phyloP scores from a whole-genome alignment of 2,113 vertebrate species.

The Phrynosoma blainvillii region DNA sequence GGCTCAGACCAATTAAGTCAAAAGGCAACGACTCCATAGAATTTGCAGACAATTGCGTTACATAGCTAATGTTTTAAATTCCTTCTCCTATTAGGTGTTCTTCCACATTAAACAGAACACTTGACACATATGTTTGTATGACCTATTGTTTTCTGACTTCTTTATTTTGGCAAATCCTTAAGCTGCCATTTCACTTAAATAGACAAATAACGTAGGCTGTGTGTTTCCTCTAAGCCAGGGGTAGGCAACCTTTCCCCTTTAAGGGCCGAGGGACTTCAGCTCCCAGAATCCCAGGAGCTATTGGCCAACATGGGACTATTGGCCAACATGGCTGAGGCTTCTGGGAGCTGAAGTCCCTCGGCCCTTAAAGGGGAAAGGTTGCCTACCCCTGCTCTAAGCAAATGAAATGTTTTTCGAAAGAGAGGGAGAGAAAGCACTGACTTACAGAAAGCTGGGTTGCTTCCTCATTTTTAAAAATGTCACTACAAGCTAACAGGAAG shows the following conservation, averaged over 20 bases:
- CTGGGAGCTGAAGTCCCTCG: too few relatives aligned
- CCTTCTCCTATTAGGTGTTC: constrained; percentile 8
- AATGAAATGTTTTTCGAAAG: too few relatives aligned
- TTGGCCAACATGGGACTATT: too few relatives aligned
- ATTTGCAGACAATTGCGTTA: not conserved
- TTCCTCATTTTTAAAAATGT: not conserved
- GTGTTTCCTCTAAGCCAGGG: too few relatives aligned
- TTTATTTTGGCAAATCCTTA: not conserved
- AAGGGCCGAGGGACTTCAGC: too few relatives aligned
- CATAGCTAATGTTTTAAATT: not conserved
- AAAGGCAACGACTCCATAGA: not conserved
- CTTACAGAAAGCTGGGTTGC: not conserved
- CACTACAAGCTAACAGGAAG: not conserved
- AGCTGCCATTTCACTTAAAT: not conserved
- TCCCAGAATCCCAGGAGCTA: too few relatives aligned
- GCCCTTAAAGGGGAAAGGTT: too few relatives aligned
- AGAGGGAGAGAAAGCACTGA: not conserved
- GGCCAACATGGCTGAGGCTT: too few relatives aligned
- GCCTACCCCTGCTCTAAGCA: too few relatives aligned
- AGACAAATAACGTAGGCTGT: too few relatives aligned
- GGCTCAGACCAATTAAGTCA: not conserved
- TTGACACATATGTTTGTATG: not conserved
- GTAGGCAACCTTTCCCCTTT: too few relatives aligned
- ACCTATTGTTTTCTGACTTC: not conserved
- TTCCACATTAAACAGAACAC: not conserved